Percentiles rank a stretch among this genome's conserved stretches.
Conservation (phyloP, 2,888 invertebrate species). For the Calephelis perditalis region DNA sequence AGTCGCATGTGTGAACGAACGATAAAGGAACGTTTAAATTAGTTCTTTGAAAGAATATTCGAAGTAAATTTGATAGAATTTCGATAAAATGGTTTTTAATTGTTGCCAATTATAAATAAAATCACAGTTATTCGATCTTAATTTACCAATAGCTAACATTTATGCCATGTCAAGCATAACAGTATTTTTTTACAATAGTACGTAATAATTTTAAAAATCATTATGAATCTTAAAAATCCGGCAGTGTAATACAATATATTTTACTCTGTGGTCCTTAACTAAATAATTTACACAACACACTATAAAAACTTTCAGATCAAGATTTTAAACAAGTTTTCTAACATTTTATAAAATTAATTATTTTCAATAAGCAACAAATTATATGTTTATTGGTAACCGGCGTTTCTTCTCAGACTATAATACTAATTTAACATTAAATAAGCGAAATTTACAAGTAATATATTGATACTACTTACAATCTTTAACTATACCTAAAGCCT, state of each 20-base stretch:
- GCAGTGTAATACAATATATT: slow-evolving; percentile 9
- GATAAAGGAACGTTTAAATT: slow-evolving; percentile 67
- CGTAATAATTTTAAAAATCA: neutral
- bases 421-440: slow-evolving; percentile 71
- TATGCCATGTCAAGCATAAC: slow-evolving; percentile 4
- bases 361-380: slow-evolving; percentile 76
- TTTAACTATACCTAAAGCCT: slow-evolving; percentile 34
- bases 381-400: slow-evolving; percentile 78
- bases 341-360: slow-evolving; percentile 69
- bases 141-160: slow-evolving; percentile 33
- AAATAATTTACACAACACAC: slow-evolving; percentile 68
- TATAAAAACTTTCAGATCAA: slow-evolving; percentile 54
- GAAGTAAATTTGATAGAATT: neutral
- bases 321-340: slow-evolving; percentile 65
- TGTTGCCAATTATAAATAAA: slow-evolving; percentile 66
- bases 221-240: neutral
- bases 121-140: slow-evolving; percentile 73
- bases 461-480: slow-evolving; percentile 61
- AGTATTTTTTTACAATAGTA: slow-evolving; percentile 4
- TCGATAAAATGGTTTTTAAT: slow-evolving; percentile 25
- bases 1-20: no score
- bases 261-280: slow-evolving; percentile 42
- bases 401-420: slow-evolving; percentile 77
- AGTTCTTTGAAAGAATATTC: slow-evolving; percentile 58
- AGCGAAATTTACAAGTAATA: slow-evolving; percentile 69